Conservation (phyloP, 2,113 vertebrate genomes). For the Macrotus californicus region DNA sequence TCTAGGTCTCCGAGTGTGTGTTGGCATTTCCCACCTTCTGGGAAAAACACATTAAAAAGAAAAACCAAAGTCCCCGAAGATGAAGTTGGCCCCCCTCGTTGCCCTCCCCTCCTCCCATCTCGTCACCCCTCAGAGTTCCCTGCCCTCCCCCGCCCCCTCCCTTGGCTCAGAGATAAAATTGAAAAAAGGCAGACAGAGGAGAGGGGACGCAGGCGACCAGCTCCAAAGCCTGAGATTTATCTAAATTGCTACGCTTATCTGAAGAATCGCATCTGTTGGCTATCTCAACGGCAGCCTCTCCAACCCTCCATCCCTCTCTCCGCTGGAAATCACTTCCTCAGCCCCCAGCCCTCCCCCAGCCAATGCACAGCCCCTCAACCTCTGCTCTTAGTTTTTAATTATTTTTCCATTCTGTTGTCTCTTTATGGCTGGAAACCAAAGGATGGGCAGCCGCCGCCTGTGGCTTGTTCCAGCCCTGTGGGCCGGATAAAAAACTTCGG, state of each 20-base stretch:
- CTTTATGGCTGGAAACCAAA: conserved; percentile 48
- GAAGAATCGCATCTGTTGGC: conserved; percentile 93
- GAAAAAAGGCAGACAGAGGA: conserved; percentile 82
- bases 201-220: conserved; percentile 77
- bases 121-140: conserved; percentile 43
- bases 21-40: conserved; percentile 91
- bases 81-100: conserved; percentile 79
- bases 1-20: conserved; percentile 79
- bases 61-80: conserved; percentile 89
- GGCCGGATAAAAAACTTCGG: neutral
- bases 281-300: conserved; percentile 81
- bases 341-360: neutral
- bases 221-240: conserved; percentile 91
- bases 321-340: conserved; percentile 59
- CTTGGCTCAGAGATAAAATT: conserved; percentile 93
- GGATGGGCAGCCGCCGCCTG: neutral
- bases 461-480: neutral
- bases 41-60: conserved; percentile 91
- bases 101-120: neutral
- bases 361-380: neutral
- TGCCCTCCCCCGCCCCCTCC: conserved; percentile 67
- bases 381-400: conserved; percentile 77
- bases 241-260: conserved; percentile 98
- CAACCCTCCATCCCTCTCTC: conserved; percentile 55
- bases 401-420: conserved; percentile 74